Base-by-base conservation (phyloP, 1,140 invertebrate genomes). In the Lethrus apterus region DNA sequence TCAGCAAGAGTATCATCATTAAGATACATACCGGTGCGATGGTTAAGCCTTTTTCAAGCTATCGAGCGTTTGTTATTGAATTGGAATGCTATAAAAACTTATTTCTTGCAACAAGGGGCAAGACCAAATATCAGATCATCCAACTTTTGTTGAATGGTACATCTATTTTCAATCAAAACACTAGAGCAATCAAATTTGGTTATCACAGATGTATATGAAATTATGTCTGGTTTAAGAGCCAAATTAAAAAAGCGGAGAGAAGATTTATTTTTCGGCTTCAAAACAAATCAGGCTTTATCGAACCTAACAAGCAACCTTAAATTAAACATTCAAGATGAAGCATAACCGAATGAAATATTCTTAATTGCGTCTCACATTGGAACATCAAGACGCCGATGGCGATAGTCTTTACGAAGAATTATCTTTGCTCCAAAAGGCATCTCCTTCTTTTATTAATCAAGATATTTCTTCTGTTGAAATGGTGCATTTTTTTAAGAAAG, bases 381-480 rank as follows among this genome's bases (percentile, higher is more conserved):
- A 38, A n/a, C 19, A n/a, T 38, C 35, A 38, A 38, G 35, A 38
- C 19, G 19, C 35, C 20, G 35, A 38, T 38, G 35, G 20, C 14
- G 35, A 38, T 38, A n/a, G 14, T 38, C 35, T 38, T 41, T 41
- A 41, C 26, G 38, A 41, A 41, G 38, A 41, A 41, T 18, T 41
- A 41, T 41, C 10, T 41, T 41, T 36, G 15, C 34, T 36, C 14
- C 34, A 36, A n/a, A n/a, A n/a, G n/a, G n/a, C n/a, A n/a, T n/a
- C n/a, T n/a, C n/a, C n/a, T n/a, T n/a, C n/a, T n/a, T n/a, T n/a
- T n/a, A n/a, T n/a, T n/a, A n/a, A n/a, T n/a, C n/a, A n/a, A n/a
- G n/a, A n/a, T n/a, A n/a, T n/a, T n/a, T n/a, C n/a, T n/a, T n/a
- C n/a, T n/a, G n/a, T n/a, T n/a, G n/a, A n/a, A n/a, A n/a, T n/a